Percentiles rank a stretch among this genome's conserved stretches.
Evolutionary conservation across 92 coral and sea anemone genomes (phyloP).

Genomic region (Zoanthus gigantus): DNA sequence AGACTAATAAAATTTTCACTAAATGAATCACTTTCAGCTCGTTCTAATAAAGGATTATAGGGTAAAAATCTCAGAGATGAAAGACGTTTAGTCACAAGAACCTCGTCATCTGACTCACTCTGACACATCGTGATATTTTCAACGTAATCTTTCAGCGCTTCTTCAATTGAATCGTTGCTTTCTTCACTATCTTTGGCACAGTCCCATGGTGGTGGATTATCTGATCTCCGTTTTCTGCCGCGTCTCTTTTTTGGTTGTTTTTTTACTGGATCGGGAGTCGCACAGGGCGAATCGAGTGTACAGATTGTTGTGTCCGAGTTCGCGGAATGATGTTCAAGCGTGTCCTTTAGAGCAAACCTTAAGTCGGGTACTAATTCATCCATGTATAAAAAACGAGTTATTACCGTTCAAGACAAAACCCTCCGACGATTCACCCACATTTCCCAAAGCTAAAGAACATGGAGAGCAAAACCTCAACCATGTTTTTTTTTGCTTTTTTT

Average conservation of each 20-base stretch:
- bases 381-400: constrained; percentile 38
- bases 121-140: constrained; percentile 92
- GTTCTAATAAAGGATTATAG: constrained; percentile 78
- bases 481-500: constrained; percentile 18
- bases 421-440: background rate
- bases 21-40: constrained; percentile 87
- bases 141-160: constrained; percentile 93
- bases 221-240: constrained; percentile 89
- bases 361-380: constrained; percentile 87
- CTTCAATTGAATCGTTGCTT: constrained; percentile 96
- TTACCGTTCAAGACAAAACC: constrained; percentile 16
- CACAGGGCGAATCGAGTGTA: constrained; percentile 84
- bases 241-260: constrained; percentile 83
- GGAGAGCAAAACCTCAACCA: constrained; percentile 21
- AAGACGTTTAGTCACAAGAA: constrained; percentile 73
- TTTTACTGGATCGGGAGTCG: constrained; percentile 76
- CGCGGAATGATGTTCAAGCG: constrained; percentile 85
- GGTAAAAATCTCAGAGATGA: constrained; percentile 76
- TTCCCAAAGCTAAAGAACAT: background rate
- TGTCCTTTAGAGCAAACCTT: constrained; percentile 76
- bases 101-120: constrained; percentile 90
- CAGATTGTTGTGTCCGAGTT: constrained; percentile 88
- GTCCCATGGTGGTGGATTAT: constrained; percentile 83
- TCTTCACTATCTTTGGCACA: constrained; percentile 86
- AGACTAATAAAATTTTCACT: constrained; percentile 69